Evolutionary conservation across 2,797 vertebrate species (phyloP), one percentile per base, ranked within the genome.

Genomic region (Distichodus sexfasciatus): DNA sequence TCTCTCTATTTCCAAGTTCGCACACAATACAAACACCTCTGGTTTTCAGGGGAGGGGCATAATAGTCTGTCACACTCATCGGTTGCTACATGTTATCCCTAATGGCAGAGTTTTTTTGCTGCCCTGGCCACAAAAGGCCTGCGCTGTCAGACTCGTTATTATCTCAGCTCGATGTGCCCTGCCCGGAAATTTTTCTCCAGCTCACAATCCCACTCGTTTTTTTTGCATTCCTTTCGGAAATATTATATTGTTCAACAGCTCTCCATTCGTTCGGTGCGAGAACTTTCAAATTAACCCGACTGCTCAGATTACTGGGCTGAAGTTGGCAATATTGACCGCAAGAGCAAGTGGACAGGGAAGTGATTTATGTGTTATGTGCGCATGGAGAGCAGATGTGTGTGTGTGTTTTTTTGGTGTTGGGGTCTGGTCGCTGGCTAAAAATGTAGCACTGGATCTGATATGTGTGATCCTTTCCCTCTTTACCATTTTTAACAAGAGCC

Each of bases 181-280:
- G 72, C 80, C 84, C 78, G 74, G 71, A 81, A 66, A 69, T 76
- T 59, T 63, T 66, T 67, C 41, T 76, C 33, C 63, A 19, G 24
- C 40, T 47, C 31, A 21, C 53, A 66, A 66, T 71, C 48, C 19
- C 47, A 40, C n/a, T 57, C 71, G 54, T 66, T 62, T 71, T 70
- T 40, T 54, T 50, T 38, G 24, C 71, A 23, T 66, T 66, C 40
- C 61, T 82, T 82, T 80, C 83, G 81, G 76, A 62, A 75, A 84
- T 86, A 80, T 74, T 86, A 87, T 87, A 90, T 79, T 86, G 86
- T 90, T 90, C 85, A 85, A 85, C 90, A 86, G 88, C 46, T 38
- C 90, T 89, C 88, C 88, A 75, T 90, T 89, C 85, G 91, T 88
- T 84, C 85, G 78, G 26, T 70, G 26, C 79, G 72, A 62, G 73